A percentile compares a stretch with the other conserved stretches of the same genome.
Evolutionary conservation across 2,888 invertebrate genomes (phyloP).

Genomic region (Microchrysa polita): DNA sequence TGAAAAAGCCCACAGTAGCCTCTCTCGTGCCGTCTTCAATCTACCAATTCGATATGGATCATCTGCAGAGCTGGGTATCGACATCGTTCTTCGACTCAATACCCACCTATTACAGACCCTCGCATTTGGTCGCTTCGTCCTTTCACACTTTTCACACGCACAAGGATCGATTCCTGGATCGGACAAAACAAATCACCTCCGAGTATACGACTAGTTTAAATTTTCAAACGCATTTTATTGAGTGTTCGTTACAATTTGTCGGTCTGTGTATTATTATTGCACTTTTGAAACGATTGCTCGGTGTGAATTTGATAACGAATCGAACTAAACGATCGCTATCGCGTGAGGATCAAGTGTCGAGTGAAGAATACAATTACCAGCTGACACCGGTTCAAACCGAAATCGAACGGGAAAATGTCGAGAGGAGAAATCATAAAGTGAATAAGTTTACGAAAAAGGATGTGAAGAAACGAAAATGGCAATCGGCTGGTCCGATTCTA

Average conservation of each 20-base stretch:
- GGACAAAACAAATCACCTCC: neutral
- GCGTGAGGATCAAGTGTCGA: constrained; percentile 30
- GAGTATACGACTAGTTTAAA: neutral
- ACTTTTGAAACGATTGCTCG: constrained; percentile 44
- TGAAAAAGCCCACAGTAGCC: neutral
- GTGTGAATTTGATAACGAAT: constrained; percentile 44
- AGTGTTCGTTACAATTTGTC: constrained; percentile 45
- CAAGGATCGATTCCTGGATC: constrained; percentile 16
- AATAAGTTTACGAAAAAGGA: constrained; percentile 30
- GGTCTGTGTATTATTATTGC: constrained; percentile 44
- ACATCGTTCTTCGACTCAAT: constrained; percentile 33
- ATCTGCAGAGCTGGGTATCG: constrained; percentile 30
- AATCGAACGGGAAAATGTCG: constrained; percentile 33
- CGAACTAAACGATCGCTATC: constrained; percentile 28
- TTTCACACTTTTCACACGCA: constrained; percentile 38
- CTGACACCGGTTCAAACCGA: neutral
- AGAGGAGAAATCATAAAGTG: constrained; percentile 18
- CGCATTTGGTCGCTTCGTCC: constrained; percentile 40
- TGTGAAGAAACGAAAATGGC: constrained; percentile 59
- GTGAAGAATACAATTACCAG: constrained; percentile 45
- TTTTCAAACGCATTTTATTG: constrained; percentile 43
- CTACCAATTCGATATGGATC: constrained; percentile 6
- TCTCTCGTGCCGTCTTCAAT: neutral
- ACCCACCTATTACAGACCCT: constrained; percentile 38
- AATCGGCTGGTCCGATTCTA: constrained; percentile 62